Evolutionary conservation across 2,797 vertebrate species (phyloP), one percentile per base, ranked within the genome.

Genomic region (Pampus argenteus): DNA sequence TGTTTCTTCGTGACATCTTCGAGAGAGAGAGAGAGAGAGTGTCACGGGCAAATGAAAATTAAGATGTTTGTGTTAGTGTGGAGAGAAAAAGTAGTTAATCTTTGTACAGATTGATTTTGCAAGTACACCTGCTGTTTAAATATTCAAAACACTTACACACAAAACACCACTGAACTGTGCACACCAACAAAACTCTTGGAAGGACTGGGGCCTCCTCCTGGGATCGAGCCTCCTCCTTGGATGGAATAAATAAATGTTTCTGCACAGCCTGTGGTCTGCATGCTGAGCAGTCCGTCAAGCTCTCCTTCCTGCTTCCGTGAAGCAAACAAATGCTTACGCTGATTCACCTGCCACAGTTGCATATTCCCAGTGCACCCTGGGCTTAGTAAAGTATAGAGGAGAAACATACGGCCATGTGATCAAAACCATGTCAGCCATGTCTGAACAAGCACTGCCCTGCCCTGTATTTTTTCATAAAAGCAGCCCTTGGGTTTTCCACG

Each of bases 321-420:
- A 81, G 84, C 83, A 89, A 91, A 91, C 85, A 89, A 89, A 87
- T 87, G 79, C 85, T 73, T 5, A 56, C 50, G 62, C 81, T 87
- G 88, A 88, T 90, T 88, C 88, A 87, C 88, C 88, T 90, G 89
- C 81, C 87, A 83, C 83, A 58, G 79, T 60, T 76, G 76, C 85
- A 76, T 86, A 88, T 91, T 86, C 88, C 90, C 88, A 77, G 51
- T 0, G 85, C 69, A 60, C 74, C 76, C 56, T n/a, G 6, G 83
- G 88, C 78, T 87, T 82, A 76, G 73, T 55, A 81, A 83, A 86
- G 86, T 85, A 87, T 50, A 71, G 80, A 79, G 64, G 22, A 61
- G 74, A 69, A 82, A 84, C 83, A 84, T 36, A 57, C 76, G 72
- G 71, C 67, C 73, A 81, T 88, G 81, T 91, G 87, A 91, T 88